Base-by-base conservation (phyloP, 2,797 vertebrate species). In the Artibeus jamaicensis region DNA sequence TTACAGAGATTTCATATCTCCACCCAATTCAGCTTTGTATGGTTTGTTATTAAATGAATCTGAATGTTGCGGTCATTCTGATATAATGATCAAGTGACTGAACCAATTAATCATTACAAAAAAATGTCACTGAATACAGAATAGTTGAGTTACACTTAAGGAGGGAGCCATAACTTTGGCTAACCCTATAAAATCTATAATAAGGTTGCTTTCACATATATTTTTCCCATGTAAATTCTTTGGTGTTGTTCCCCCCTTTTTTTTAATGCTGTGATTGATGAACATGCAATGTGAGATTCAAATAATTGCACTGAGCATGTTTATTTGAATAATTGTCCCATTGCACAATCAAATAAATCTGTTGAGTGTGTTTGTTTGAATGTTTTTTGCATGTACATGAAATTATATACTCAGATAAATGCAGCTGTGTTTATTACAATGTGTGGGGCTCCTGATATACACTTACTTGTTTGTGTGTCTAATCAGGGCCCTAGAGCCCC, bases 381-480 rank as follows among this genome's bases (percentile, higher is more conserved):
- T 98, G 98, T 98, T 98, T 97, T 97, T 97, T 62, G 97, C 98
- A 94, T 97, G 98, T 98, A 98, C 97, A 98, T 96, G 97, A 98
- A 97, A 98, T 98, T 98, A 98, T 98, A 98, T 98, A 97, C 98
- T 98, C 96, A 97, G 97, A 98, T 98, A 98, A 98, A 98, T 98
- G 98, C 98, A 98, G 98, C 98, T 98, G 98, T 99, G 98, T 98
- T 98, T 98, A 98, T 97, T 98, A 98, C 97, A 97, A 93, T 96
- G 97, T 97, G 95, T 94, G 97, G 97, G 95, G 57, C 94, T 98
- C 98, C 96, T 98, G 97, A 98, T 97, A 96, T 9, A 96, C 74
- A 95, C 90, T 91, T 12, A 37, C 74, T 95, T 98, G 93, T 97
- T 94, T 98, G 97, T 98, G 96, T 98, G 97, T 96, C 94, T 76